phyloP scores from a whole-genome alignment of 2,113 vertebrate species.

The Hepsetus odoe region DNA sequence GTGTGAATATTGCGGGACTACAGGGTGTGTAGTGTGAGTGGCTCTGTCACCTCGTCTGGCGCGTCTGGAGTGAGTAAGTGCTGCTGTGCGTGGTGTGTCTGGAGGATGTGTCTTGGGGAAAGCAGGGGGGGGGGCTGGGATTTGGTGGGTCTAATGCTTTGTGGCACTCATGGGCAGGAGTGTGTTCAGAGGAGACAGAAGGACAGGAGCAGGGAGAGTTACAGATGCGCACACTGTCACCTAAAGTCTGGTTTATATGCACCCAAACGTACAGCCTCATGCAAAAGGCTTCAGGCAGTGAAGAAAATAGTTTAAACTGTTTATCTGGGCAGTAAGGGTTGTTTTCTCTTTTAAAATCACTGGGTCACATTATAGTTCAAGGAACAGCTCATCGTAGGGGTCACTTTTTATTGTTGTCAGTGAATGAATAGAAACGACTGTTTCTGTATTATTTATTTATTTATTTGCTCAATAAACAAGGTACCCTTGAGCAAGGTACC shows the following conservation, averaged over 20 bases:
- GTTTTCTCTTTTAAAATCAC: too few relatives aligned
- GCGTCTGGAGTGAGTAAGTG: constrained; percentile 62
- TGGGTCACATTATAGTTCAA: too few relatives aligned
- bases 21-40: constrained; percentile 57
- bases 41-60: constrained; percentile 66
- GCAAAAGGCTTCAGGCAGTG: too few relatives aligned
- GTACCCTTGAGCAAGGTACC: too few relatives aligned
- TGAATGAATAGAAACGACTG: too few relatives aligned
- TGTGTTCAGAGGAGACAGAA: constrained; percentile 66
- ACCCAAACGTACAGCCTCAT: neutral
- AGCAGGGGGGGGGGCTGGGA: constrained; percentile 59
- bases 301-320: too few relatives aligned
- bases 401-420: too few relatives aligned
- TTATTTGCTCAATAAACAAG: too few relatives aligned
- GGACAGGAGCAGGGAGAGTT: constrained; percentile 47
- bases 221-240: neutral
- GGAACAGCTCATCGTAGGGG: too few relatives aligned
- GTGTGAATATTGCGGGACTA: constrained; percentile 34
- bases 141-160: constrained; percentile 66
- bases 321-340: too few relatives aligned
- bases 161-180: constrained; percentile 69
- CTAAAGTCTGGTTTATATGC: neutral
- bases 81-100: constrained; percentile 53
- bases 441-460: too few relatives aligned
- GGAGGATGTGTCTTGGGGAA: constrained; percentile 64